These are phyloP conservation scores for Julus scanicus DNA, from an alignment of 2,888 invertebrate genomes.

Conservation along the genomic window DNA sequence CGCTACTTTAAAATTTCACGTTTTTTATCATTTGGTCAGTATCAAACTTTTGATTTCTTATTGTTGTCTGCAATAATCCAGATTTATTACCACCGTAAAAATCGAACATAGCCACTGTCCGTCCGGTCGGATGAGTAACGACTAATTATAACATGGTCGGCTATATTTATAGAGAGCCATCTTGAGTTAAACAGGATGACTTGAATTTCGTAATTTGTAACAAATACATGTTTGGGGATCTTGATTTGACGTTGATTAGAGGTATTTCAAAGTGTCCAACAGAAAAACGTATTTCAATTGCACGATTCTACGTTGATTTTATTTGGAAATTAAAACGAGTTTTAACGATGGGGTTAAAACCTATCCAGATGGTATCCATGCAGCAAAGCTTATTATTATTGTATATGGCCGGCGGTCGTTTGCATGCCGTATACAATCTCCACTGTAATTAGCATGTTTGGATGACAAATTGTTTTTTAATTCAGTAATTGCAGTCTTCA, in stretches of 20 bases:
- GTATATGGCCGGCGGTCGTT: background rate
- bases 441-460: background rate
- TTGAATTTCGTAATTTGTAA: background rate
- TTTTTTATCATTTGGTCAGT: background rate
- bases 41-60: background rate
- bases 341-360: background rate
- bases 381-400: background rate
- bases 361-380: background rate
- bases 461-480: conserved; percentile 37
- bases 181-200: background rate
- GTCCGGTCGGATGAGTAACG: background rate
- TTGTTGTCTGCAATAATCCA: background rate
- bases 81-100: background rate
- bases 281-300: background rate
- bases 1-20: background rate
- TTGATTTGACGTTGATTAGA: background rate
- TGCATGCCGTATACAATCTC: background rate
- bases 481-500: conserved; percentile 29
- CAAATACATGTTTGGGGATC: background rate
- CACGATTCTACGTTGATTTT: background rate
- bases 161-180: background rate
- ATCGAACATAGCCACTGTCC: background rate
- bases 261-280: background rate
- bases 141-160: background rate
- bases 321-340: background rate